Evolutionary conservation across 1,140 invertebrate species (phyloP), one percentile per base, ranked within the genome.

Genomic region (Sarcophaga bullata): DNA sequence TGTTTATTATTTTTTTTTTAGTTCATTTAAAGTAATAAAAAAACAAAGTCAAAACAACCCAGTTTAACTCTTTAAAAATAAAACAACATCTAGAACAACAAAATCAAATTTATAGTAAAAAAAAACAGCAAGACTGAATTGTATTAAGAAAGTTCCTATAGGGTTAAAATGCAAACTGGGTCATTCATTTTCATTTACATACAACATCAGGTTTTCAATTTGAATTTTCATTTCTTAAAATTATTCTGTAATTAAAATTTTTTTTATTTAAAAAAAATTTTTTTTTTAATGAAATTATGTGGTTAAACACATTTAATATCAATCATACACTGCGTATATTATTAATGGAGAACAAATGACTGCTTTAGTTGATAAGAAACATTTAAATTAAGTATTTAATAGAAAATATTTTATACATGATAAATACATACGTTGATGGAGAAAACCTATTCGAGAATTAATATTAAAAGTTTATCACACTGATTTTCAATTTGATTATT

Each of bases 351-450:
- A 68, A 19, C n/a, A 68, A 19, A 68, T 68, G 17, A 68, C n/a
- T 68, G 62, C 17, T 25, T 68, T 58, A 58, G 54, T 58, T 58
- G 15, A n/a, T 58, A 58, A 58, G 54, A 58, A 58, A n/a, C 54
- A 58, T 58, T 13, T n/a, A 13, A 13, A 58, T n/a, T 7, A 58
- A n/a, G n/a, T 13, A 58, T 58, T 11, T n/a, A 58, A 58, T 58
- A 13, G 3, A n/a, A 37, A 37, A 37, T 37, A 37, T 37, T 37
- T 37, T 37, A 37, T 37, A 37, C 25, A 37, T 4, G 25, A 37
- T 37, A 37, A 37, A 2, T 37, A 37, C 25, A 37, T 37, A 4
- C 25, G 25, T 37, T 37, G 4, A 37, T 37, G 25, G 25, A 37
- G n/a, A n/a, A n/a, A 52, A 13, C 50, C 50, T 52, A 10, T 52